These are phyloP conservation scores for Mirza zaza DNA, from an alignment of 2,113 vertebrate genomes.

Conservation along the genomic window DNA sequence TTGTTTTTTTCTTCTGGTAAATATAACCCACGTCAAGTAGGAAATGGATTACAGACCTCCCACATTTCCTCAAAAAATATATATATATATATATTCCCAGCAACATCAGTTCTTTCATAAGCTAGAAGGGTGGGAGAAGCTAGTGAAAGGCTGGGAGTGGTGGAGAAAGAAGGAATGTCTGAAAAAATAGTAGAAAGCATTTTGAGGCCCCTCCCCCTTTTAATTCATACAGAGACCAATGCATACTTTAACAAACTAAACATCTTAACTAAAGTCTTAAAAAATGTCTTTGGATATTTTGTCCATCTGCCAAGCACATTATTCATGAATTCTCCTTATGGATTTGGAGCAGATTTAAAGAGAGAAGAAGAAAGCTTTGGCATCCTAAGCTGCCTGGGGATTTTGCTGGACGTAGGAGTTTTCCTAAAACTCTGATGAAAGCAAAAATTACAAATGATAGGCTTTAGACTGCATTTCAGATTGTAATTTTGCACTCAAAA, in stretches of 20 bases:
- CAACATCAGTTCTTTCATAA: neutral
- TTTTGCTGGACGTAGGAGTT: constrained; percentile 35
- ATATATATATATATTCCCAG: neutral
- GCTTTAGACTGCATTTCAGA: constrained; percentile 46
- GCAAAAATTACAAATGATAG: constrained; percentile 52
- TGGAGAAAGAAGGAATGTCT: constrained; percentile 28
- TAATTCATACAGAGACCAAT: neutral
- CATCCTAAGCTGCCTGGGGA: constrained; percentile 14
- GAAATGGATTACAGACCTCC: constrained; percentile 61
- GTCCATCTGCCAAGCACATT: constrained; percentile 46
- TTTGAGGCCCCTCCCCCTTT: neutral
- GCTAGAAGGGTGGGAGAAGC: neutral
- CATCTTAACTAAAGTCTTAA: neutral
- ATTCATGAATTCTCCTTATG: constrained; percentile 50
- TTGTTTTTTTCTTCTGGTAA: constrained; percentile 38
- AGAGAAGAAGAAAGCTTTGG: constrained; percentile 42
- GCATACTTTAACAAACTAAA: constrained; percentile 27
- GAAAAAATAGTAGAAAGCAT: constrained; percentile 8
- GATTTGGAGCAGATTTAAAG: constrained; percentile 53
- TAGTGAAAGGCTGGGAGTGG: constrained; percentile 24
- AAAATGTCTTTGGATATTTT: constrained; percentile 43
- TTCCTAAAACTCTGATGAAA: constrained; percentile 60
- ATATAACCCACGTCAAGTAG: constrained; percentile 21
- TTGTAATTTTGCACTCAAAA: neutral
- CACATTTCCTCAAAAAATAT: constrained; percentile 30